Evolutionary conservation across 2,888 invertebrate species (phyloP).

Genomic region (Ctena decussata): DNA sequence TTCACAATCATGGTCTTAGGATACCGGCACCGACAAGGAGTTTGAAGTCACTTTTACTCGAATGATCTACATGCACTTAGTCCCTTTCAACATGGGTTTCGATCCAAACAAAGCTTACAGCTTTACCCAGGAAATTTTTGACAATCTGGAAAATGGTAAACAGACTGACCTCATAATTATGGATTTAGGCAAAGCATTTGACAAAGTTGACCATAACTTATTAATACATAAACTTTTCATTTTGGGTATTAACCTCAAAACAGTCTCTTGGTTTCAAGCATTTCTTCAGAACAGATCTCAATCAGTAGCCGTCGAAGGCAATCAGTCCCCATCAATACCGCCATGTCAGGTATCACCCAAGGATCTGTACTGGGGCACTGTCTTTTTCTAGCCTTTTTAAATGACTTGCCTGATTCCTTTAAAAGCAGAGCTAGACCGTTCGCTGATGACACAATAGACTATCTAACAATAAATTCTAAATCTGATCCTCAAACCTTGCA

Average conservation of each 20-base stretch:
- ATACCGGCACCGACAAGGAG: no score
- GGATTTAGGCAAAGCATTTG: constrained; percentile 15
- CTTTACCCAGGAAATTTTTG: constrained; percentile 13
- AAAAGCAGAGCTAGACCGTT: background rate
- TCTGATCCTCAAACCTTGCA: background rate
- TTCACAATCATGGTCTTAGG: no score
- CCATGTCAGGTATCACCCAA: background rate
- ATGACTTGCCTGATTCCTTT: background rate
- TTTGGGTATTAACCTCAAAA: background rate
- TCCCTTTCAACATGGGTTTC: constrained; percentile 24
- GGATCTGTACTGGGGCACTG: background rate
- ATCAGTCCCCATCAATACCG: background rate
- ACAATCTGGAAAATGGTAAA: constrained; percentile 10
- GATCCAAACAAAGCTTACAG: constrained; percentile 17
- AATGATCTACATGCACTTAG: background rate
- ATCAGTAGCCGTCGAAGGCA: constrained; percentile 28
- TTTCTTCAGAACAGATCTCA: constrained; percentile 26
- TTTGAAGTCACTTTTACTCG: no score
- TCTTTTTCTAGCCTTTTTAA: background rate
- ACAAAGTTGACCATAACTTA: constrained; percentile 13
- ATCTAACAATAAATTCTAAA: background rate
- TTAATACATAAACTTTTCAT: constrained; percentile 16
- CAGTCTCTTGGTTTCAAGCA: constrained; percentile 10
- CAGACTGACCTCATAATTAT: no score
- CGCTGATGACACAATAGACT: background rate